Conservation (phyloP, 2,888 invertebrate genomes). For the Andrena bicolor region DNA sequence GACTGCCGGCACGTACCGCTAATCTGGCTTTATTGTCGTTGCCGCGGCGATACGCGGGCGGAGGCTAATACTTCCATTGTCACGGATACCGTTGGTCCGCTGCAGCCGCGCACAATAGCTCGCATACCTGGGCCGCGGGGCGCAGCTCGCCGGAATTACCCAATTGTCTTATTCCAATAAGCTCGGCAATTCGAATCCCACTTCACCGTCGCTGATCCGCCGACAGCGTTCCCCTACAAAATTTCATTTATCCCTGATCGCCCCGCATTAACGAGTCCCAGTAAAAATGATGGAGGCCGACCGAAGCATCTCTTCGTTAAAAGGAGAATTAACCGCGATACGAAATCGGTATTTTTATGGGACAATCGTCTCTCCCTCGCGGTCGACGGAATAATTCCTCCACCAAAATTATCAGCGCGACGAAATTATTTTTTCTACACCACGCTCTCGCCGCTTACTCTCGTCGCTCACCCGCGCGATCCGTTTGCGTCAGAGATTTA, state of each 20-base stretch:
- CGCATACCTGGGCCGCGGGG: constrained; percentile 2
- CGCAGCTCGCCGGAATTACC: neutral
- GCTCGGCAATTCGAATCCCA: neutral
- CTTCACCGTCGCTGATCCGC: neutral
- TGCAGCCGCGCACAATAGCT: neutral
- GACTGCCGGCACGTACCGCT: constrained; percentile 11
- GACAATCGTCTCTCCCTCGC: neutral
- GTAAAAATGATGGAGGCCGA: neutral
- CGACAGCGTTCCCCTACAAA: neutral
- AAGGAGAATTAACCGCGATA: neutral
- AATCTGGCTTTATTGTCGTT: constrained; percentile 28
- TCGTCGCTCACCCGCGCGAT: neutral
- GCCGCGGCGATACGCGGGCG: neutral
- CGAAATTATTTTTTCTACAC: neutral
- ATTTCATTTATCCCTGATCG: neutral
- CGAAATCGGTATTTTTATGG: neutral
- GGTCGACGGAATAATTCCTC: neutral
- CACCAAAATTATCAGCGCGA: neutral
- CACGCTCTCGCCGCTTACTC: neutral
- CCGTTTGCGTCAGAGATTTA: constrained; percentile 20
- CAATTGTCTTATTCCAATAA: neutral
- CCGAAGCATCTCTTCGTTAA: neutral
- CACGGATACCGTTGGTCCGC: neutral
- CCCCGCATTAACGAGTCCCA: neutral
- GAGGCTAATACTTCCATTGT: constrained; percentile 2